Conservation (phyloP, 2,888 invertebrate species). For the Brachypalpus laphriformis region DNA sequence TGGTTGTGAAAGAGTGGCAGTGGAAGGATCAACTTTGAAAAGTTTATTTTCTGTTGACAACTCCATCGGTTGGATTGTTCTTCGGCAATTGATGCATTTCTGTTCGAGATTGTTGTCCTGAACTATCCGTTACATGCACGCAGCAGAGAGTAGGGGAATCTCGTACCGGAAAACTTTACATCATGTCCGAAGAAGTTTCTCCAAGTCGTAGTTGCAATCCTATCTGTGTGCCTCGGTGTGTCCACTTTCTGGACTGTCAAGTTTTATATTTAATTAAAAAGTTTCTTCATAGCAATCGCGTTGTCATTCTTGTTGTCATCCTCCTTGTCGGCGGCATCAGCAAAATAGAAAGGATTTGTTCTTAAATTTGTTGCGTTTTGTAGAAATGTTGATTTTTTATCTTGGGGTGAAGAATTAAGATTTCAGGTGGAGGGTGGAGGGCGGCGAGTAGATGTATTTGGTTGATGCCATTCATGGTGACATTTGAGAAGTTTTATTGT, state of each 20-base stretch:
- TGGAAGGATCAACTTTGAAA: constrained; percentile 13
- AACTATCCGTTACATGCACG: constrained; percentile 49
- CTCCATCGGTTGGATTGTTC: constrained; percentile 61
- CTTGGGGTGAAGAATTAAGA: constrained; percentile 6
- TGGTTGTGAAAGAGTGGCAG: background rate
- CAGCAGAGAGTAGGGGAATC: background rate
- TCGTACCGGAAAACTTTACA: constrained; percentile 51
- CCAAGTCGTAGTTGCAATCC: constrained; percentile 49
- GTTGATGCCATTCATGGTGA: constrained; percentile 54
- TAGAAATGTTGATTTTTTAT: constrained; percentile 40
- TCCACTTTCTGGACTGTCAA: constrained; percentile 68
- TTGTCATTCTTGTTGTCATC: constrained; percentile 44
- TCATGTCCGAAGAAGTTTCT: constrained; percentile 53
- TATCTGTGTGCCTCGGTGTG: constrained; percentile 30
- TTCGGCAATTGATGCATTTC: constrained; percentile 62
- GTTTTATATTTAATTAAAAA: constrained; percentile 74
- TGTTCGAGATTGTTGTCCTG: constrained; percentile 46
- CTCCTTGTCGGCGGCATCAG: constrained; percentile 45
- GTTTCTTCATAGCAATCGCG: constrained; percentile 65
- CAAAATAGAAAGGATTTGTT: constrained; percentile 66
- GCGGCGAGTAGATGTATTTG: constrained; percentile 35
- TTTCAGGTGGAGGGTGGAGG: background rate
- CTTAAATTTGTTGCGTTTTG: constrained; percentile 65
- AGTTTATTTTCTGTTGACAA: constrained; percentile 67
- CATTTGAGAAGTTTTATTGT: constrained; percentile 57